Conservation (phyloP, 2,113 vertebrate genomes). For the Brachyhypopomus gauderio region DNA sequence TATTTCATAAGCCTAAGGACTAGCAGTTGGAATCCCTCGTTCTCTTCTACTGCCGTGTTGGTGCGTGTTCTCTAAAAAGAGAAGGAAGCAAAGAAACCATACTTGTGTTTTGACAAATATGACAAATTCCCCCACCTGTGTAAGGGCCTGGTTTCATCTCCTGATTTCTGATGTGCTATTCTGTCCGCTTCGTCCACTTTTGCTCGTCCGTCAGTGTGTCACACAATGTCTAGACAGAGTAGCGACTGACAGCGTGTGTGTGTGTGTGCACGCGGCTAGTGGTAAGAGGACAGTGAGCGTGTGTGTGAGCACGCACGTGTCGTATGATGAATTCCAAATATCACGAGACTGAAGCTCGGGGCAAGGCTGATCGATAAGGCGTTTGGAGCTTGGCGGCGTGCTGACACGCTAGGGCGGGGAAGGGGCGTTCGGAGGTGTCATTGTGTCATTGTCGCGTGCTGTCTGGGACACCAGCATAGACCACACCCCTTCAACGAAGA, state of each 20-base stretch:
- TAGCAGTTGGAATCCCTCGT: too few species aligned
- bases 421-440: constrained; percentile 21
- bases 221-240: constrained; percentile 58
- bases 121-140: constrained; percentile 69
- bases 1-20: too few species aligned
- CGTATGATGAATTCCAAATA: constrained; percentile 70
- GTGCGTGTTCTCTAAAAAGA: not conserved
- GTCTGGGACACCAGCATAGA: not conserved
- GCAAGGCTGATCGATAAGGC: constrained; percentile 35
- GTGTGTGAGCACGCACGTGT: constrained; percentile 1
- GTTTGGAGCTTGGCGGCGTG: constrained; percentile 26
- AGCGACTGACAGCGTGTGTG: constrained; percentile 20
- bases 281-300: not conserved
- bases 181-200: constrained; percentile 45
- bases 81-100: not conserved
- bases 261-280: constrained; percentile 6
- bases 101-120: constrained; percentile 53
- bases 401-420: not conserved
- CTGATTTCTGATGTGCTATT: constrained; percentile 61
- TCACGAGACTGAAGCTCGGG: constrained; percentile 52
- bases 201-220: constrained; percentile 66
- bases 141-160: constrained; percentile 29
- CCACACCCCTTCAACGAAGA: not conserved
- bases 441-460: constrained; percentile 7
- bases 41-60: not conserved